These are phyloP conservation scores for Spheniscus mendiculus DNA, from an alignment of 2,113 vertebrate genomes.

Conservation along the genomic window DNA sequence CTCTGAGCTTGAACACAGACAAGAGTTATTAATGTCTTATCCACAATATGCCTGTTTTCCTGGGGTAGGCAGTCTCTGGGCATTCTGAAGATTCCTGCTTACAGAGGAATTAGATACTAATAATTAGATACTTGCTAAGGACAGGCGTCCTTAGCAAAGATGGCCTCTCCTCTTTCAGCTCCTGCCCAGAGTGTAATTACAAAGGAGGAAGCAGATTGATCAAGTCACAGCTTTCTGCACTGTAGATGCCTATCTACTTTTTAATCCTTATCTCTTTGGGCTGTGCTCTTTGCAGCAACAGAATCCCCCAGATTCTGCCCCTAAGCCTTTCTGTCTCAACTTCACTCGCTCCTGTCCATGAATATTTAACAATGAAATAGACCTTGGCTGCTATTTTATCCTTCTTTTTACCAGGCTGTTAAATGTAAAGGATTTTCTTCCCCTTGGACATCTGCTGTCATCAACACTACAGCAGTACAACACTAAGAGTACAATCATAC, in stretches of 20 bases:
- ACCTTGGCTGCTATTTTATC: neutral
- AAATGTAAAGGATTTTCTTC: neutral
- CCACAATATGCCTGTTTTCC: rapidly evolving
- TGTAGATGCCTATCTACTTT: too few relatives aligned
- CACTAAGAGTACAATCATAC: neutral
- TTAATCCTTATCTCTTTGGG: neutral
- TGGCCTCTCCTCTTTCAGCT: neutral
- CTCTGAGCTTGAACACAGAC: neutral
- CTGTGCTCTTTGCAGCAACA: neutral
- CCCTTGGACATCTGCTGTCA: neutral
- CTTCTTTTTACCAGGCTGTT: neutral
- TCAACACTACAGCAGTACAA: neutral
- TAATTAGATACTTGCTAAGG: too few relatives aligned
- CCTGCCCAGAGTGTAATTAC: neutral
- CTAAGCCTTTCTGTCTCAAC: neutral
- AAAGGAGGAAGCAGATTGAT: neutral
- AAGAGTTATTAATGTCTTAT: rapidly evolving
- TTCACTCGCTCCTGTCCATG: neutral
- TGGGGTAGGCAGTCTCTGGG: neutral
- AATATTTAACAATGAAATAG: neutral
- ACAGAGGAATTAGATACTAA: neutral
- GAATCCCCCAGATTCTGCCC: neutral
- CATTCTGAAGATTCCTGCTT: neutral
- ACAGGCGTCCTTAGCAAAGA: neutral
- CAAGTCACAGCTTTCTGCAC: neutral